Base-by-base conservation (phyloP, 1,140 invertebrate species). In the Telenomus remus region DNA sequence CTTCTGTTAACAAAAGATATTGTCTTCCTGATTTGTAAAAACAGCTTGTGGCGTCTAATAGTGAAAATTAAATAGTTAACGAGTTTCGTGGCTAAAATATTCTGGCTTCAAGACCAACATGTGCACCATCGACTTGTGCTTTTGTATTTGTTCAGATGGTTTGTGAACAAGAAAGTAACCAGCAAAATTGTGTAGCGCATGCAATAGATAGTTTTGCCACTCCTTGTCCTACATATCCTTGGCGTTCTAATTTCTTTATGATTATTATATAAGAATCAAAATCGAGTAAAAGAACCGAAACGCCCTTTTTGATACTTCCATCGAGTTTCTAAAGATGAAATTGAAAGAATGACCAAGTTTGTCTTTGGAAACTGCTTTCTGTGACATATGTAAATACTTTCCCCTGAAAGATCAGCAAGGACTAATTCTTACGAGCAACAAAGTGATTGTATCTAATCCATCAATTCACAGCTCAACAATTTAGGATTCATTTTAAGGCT, bases 101-200 rank as follows among this genome's bases (percentile, higher is more conserved):
- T 27, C 19, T 27, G 19, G 19, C n/a, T 27, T 1, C 19, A 27
- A 1, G 6, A 27, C 19, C 19, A 27, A 27, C 19, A 27, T 27
- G 2, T 27, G 19, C 19, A 27, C 19, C 19, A 43, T 73, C 57
- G 47, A 71, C 47, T 59, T 48, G 48, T 59, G 55, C 60, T 66
- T 76, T 8, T 49, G 63, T 68, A 71, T 70, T 61, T 27, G 65
- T 61, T 78, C 56, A 42, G 44, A 76, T 73, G 68, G 73, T 79
- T 68, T 66, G 64, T 75, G 68, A 74, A 54, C 19, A 27, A 27
- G 69, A 70, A 72, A 75, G 57, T 47, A 79, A 79, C 69, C 76
- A 78, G 65, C 75, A 72, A 46, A 78, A 79, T 78, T 82, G 77
- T 79, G 76, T 82, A 82, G 81, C 79, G 81, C 81, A 82, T 82